These are phyloP conservation scores for Ptilonorhynchus violaceus DNA, from an alignment of 2,113 vertebrate species.

Conservation along the genomic window DNA sequence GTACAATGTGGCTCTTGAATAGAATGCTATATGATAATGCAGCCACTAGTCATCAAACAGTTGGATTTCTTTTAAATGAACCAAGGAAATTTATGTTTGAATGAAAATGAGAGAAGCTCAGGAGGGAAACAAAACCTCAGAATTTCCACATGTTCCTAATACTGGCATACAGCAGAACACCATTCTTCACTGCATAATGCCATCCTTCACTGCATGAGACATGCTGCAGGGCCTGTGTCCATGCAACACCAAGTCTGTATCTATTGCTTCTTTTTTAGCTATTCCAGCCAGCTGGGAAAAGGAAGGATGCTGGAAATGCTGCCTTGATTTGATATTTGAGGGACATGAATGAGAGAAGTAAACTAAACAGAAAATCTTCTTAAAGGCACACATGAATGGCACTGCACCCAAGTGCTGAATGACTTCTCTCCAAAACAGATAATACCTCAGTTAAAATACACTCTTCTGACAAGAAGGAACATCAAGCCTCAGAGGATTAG, in stretches of 20 bases:
- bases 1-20: neutral
- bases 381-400: neutral
- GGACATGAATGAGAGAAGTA: neutral
- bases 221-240: rapidly evolving
- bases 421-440: neutral
- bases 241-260: neutral
- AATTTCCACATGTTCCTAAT: neutral
- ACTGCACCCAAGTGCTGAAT: neutral
- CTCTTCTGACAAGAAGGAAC: neutral
- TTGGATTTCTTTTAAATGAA: neutral
- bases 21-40: neutral
- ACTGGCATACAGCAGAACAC: neutral
- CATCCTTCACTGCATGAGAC: neutral
- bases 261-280: neutral
- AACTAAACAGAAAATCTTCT: neutral
- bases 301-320: neutral
- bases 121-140: neutral
- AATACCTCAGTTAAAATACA: neutral
- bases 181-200: neutral
- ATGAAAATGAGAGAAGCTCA: neutral
- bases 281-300: neutral
- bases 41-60: neutral
- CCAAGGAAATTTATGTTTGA: neutral
- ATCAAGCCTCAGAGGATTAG: neutral
- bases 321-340: neutral